Base-by-base conservation (phyloP, 2,888 invertebrate genomes). In the Epirrhoe tristata region DNA sequence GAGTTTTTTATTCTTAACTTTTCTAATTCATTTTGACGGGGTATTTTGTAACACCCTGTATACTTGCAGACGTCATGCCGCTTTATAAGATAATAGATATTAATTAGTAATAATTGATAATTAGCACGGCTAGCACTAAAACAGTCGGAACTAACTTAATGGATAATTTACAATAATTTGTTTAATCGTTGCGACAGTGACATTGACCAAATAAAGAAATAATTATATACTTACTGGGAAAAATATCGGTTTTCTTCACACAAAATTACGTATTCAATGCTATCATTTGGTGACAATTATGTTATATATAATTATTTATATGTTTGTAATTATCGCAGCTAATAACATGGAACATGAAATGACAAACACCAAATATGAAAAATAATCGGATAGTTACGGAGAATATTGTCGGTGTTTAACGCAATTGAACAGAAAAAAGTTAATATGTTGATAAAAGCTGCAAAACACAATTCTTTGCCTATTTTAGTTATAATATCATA, bases 401-500 rank as follows among this genome's bases (percentile, higher is more conserved):
- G 68, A 73, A 56, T 16, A 55, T 56, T 58, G 69, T 58, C 69
- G 69, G 68, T 68, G 17, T 46, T 43, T 55, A 51, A 16, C 32
- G 17, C 16, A 31, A 31, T 53, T 67, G 50, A 17, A 58, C 54
- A 46, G 51, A 64, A 60, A 62, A 61, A 43, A 5, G 12, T 12
- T 43, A 12, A 10, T 39, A 39, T 56, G 57, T 56, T 36, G 43
- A 51, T 34, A 63, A 63, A 65, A 67, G 58, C 69, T 69, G 69
- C 63, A 66, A 63, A 68, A 43, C 12, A 4, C 39, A 64, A 70
- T 67, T 63, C 51, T 66, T 66, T 67, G 8, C 63, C 66, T 56
- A 58, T 60, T 70, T 57, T 64, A 48, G 63, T 50, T 65, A 31
- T 54, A 12, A 43, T 43, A 12, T 43, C 39, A 43, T 43, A 43